Conservation (phyloP, 2,797 vertebrate genomes). For the Semotilus atromaculatus region DNA sequence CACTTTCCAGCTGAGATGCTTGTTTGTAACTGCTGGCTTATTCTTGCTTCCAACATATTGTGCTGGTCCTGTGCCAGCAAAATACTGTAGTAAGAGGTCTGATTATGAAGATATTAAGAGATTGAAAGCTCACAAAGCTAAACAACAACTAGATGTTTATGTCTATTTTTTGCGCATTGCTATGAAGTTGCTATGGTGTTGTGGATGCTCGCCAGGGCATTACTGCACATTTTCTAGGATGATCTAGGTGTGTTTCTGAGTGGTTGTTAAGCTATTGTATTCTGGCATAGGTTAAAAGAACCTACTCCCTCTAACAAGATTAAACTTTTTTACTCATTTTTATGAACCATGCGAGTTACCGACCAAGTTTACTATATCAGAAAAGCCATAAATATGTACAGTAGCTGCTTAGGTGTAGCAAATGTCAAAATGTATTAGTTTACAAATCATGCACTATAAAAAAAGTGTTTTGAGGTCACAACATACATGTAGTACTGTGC, state of each 20-base stretch:
- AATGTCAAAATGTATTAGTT: no score
- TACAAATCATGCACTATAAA: no score
- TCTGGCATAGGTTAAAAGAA: not conserved
- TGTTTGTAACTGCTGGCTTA: constrained; percentile 21
- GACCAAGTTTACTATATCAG: not conserved
- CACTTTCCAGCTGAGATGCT: constrained; percentile 33
- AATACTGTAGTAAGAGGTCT: constrained; percentile 1
- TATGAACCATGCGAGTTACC: not conserved
- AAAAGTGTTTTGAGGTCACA: no score
- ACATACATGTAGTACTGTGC: no score
- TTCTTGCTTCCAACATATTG: constrained; percentile 32
- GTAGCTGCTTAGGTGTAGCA: not conserved
- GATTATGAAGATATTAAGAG: constrained; percentile 39
- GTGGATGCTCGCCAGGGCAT: not conserved
- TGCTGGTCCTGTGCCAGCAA: constrained; percentile 42
- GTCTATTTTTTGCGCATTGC: not conserved
- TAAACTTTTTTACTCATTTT: not conserved
- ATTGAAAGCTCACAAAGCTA: constrained; percentile 23
- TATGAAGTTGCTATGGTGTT: not conserved
- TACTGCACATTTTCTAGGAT: not conserved
- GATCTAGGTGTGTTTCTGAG: not conserved
- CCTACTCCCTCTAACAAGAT: not conserved
- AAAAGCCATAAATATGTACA: no score
- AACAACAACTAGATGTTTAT: not conserved
- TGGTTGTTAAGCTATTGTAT: not conserved